Evolutionary conservation across 2,888 invertebrate species (phyloP), one percentile per base, ranked within the genome.

Genomic region (Gymnoscelis rufifasciata): DNA sequence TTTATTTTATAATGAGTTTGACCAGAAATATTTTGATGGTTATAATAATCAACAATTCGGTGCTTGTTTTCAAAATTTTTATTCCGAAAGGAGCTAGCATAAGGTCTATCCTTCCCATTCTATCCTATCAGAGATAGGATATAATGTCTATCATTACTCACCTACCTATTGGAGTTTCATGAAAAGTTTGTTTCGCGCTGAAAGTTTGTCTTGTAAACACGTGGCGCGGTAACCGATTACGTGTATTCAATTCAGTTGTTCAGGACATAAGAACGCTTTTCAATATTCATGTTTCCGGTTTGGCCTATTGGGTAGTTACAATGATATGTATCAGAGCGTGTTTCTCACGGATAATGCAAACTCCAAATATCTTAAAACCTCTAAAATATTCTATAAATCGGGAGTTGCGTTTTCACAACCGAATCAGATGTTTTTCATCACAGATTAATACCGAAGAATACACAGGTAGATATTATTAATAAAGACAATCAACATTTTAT

Each of bases 181-280:
- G 56, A 67, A 77, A 81, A 79, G 68, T 83, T 81, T 66, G 62
- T 70, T 70, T 11, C 78, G 76, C 68, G 60, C 57, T 60, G 56
- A 75, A 35, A 78, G 74, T 74, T 76, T 67, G 71, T 68, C 71
- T 73, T 73, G 75, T 77, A 80, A 83, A 84, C 87, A 87, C 83
- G 83, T 83, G 84, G 76, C 71, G 70, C 68, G 59, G 39, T 55
- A 52, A 59, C 52, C 59, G 72, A 54, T 74, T 71, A 68, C 52
- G 76, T 61, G 73, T 71, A 78, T 78, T 83, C 74, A 67, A 79
- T 80, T 63, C 65, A 81, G 52, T 36, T 57, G 71, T 51, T 45
- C 59, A 78, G 68, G 78, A 66, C 75, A 80, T 82, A 87, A 82
- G 83, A 79, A 71, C 66, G 69, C 56, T 82, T 86, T 87, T 86